Evolutionary conservation across 2,113 vertebrate species (phyloP), one percentile per base, ranked within the genome.

Genomic region (Centropus bengalensis): DNA sequence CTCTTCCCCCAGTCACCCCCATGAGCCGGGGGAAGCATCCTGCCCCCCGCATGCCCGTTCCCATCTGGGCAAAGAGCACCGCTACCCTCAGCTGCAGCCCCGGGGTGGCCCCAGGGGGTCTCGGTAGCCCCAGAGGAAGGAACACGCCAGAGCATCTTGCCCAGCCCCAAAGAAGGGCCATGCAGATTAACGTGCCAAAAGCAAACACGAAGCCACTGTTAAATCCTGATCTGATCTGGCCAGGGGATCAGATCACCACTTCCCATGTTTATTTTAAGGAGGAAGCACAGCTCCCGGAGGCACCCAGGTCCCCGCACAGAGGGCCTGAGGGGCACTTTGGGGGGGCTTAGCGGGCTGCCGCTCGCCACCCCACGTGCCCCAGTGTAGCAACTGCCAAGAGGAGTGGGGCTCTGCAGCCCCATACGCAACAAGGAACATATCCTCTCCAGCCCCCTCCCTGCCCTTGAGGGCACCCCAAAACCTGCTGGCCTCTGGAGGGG

Each of bases 251-350:
- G 60, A 91, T 96, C 94, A 55, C 89, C 52, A 45, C 86, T 84
- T 94, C 86, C 91, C 94, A 78, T 42, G 73, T 89, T 93, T 96
- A 94, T 94, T 96, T 96, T 96, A 94, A 94, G 96, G 86, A 78
- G 77, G 73, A 92, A 91, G 89, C 1, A 0, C 38, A 45, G 28
- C 36, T 32, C 60, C 55, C 12, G 3, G 42, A 82, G 67, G 83
- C 58, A 1, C 52, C n/a, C 67, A 3, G 40, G 20, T 49, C 51
- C 55, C 2, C 2, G 40, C 51, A 78, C 51, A 14, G 2, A 68
- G 42, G 14, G 27, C 77, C 51, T 6, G 20, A 32, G 58, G 36
- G 24, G 14, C 47, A 23, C n/a, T 28, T 4, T 1, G 32, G 6
- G 8, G 8, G 42, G 42, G 4, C 14, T 42, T 38, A 14, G 27